Percentiles rank a stretch among this genome's conserved stretches.
Evolutionary conservation across 2,797 vertebrate genomes (phyloP).

Genomic region (Cynopterus sphinx): DNA sequence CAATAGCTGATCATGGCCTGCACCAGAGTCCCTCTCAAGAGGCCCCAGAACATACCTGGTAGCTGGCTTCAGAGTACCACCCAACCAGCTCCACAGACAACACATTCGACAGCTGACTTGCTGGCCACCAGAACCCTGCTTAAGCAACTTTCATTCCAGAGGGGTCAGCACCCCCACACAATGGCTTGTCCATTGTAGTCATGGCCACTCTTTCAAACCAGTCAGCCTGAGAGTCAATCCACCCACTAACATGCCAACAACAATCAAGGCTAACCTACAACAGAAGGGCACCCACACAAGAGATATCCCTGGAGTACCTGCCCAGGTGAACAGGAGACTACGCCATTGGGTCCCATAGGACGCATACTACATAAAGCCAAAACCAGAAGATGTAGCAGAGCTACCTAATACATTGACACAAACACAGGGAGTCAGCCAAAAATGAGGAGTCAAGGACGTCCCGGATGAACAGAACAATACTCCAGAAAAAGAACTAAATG

Average conservation of each 20-base stretch:
- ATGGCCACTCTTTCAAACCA: background rate
- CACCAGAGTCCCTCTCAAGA: background rate
- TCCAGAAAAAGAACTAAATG: background rate
- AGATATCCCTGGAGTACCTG: background rate
- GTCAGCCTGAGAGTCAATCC: background rate
- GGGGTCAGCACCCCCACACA: background rate
- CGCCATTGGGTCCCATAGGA: background rate
- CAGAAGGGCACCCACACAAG: background rate
- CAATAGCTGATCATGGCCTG: background rate
- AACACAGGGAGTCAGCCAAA: background rate
- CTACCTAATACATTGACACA: background rate
- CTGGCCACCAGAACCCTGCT: background rate
- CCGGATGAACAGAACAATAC: background rate
- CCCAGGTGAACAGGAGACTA: background rate
- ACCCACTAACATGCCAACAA: background rate
- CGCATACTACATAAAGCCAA: background rate
- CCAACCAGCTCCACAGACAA: background rate
- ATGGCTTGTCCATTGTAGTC: background rate
- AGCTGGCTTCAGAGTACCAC: background rate
- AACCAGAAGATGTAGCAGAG: background rate
- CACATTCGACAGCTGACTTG: background rate
- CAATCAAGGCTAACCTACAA: background rate
- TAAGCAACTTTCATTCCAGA: background rate
- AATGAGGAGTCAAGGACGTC: background rate
- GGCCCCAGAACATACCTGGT: background rate